Base-by-base conservation (phyloP, 1,140 invertebrate genomes). In the Diabrotica undecimpunctata region DNA sequence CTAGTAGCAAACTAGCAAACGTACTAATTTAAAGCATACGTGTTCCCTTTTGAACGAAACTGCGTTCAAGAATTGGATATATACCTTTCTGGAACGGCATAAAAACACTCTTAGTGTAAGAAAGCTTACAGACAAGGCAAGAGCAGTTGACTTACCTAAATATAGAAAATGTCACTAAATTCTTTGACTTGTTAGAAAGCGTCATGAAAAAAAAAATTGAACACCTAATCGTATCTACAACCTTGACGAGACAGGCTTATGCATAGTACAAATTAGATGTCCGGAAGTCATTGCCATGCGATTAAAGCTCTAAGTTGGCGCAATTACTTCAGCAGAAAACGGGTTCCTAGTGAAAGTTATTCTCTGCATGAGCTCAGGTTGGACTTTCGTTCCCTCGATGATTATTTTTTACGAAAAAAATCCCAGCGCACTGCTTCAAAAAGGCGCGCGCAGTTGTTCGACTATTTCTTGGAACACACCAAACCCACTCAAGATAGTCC, bases 361-460 rank as follows among this genome's bases (percentile, higher is more conserved):
- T n/a, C n/a, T n/a, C n/a, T n/a, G n/a, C n/a, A n/a, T n/a, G n/a
- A n/a, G n/a, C n/a, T n/a, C n/a, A n/a, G n/a, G n/a, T n/a, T n/a
- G n/a, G n/a, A n/a, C n/a, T n/a, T n/a, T n/a, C n/a, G n/a, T n/a
- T n/a, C n/a, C n/a, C n/a, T n/a, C n/a, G n/a, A n/a, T n/a, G n/a
- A n/a, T n/a, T n/a, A n/a, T n/a, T 46, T 46, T 46, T 10, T 46
- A 7, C 11, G 7, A 10, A 8, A 46, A 46, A 46, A 46, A 46
- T 46, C 11, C 0, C 11, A 46, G 39, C 39, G 39, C 7, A 46
- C 7, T 10, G 39, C 11, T 46, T 7, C n/a, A 11, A 53, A 71
- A 37, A 9, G 69, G 38, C 70, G 68, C 55, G 75, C 67, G 12
- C 52, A 69, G 14, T 76, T 73, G 73, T 71, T 77, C 37, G 36